phyloP scores from a whole-genome alignment of 2,797 vertebrate species.

The Pteronotus mesoamericanus region DNA sequence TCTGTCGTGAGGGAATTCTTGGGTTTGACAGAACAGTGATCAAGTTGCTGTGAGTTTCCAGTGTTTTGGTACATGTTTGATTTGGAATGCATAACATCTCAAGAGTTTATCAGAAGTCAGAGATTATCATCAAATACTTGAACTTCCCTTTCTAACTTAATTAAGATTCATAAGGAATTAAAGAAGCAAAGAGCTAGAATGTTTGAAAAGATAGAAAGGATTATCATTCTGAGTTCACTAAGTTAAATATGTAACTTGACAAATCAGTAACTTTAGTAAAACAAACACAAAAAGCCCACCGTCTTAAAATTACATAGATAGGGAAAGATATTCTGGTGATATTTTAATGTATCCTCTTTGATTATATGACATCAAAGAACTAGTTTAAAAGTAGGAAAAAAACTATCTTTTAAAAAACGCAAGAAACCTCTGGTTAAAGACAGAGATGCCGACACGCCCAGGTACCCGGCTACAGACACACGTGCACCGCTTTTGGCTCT shows the following conservation, averaged over 20 bases:
- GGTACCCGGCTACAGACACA: background rate
- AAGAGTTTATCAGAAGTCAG: background rate
- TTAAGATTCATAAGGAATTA: background rate
- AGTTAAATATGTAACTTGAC: background rate
- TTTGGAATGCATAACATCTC: background rate
- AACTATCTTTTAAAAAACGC: background rate
- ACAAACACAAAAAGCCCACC: background rate
- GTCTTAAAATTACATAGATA: background rate
- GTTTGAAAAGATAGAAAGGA: background rate
- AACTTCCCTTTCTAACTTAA: background rate
- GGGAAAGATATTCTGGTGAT: background rate
- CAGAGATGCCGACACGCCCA: background rate
- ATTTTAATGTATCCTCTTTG: background rate
- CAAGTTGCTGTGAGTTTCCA: background rate
- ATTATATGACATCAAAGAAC: background rate
- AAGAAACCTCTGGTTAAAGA: background rate
- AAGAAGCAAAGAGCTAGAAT: background rate
- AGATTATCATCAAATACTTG: background rate
- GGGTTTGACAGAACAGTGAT: background rate
- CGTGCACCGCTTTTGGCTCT: background rate
- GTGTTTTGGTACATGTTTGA: background rate
- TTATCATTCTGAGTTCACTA: background rate
- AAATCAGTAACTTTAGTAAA: background rate
- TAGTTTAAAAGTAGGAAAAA: conserved; percentile 2
- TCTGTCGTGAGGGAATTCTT: background rate